Base-by-base conservation (phyloP, 2,113 vertebrate genomes). In the Ellobius talpinus region DNA sequence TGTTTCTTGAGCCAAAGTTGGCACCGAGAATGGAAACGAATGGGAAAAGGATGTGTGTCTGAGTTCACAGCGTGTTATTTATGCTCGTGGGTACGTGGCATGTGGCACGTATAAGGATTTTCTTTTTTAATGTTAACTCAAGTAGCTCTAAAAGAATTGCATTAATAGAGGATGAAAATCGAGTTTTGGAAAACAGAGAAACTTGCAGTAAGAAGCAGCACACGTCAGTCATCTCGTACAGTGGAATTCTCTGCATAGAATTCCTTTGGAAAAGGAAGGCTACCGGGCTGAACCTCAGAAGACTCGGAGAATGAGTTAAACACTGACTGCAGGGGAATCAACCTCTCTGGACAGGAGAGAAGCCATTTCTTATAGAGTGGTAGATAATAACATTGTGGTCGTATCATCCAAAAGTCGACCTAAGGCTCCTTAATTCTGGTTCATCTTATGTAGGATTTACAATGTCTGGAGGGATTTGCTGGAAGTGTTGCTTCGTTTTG, bases 11-110 rank as follows among this genome's bases (percentile, higher is more conserved):
- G 93, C 45, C 91, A 88, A 90, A 96, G 91, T 96, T 97, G 97
- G 98, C 98, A 95, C 94, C 8, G 84, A 85, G 91, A 97, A 96
- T 97, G 96, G 98, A 98, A 97, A 96, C 16, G 3, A 97, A 86
- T 96, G 94, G 96, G 94, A 87, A 98, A 97, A 97, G 98, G 96
- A 96, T 97, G 82, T 98, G 96, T 96, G 55, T 94, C 82, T 96
- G 97, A 96, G 91, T 95, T 96, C 96, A 97, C 78, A 63, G 87
- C 23, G 3, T 65, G 94, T 97, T 96, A 77, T 98, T 98, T 97
- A 98, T 93, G 92, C 96, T 93, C 90, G 19, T 31, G 87, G 52
- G 42, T 92, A 47, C 74, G 36, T 86, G 96, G 84, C 95, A 90
- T 81, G 58, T 26, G 73, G 97, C 98, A 98, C 94, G 96, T 97